These are phyloP conservation scores for Psilopogon haemacephalus DNA, from an alignment of 2,113 vertebrate genomes.

Conservation along the genomic window DNA sequence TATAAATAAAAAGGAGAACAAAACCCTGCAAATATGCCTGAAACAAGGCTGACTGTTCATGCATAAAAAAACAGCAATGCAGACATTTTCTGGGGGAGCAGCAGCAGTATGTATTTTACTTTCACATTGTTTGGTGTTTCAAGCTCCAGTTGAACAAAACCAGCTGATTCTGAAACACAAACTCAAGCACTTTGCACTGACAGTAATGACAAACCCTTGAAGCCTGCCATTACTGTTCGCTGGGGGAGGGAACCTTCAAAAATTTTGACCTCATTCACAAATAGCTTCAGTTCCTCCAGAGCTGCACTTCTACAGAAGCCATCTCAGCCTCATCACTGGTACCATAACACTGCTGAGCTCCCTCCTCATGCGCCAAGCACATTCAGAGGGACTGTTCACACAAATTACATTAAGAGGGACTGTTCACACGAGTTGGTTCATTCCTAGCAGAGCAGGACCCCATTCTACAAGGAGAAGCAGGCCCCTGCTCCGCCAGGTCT, in stretches of 20 bases:
- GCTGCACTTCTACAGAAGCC: neutral
- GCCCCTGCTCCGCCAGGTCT: rapidly evolving
- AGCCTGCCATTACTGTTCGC: neutral
- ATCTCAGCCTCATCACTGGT: neutral
- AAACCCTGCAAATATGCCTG: neutral
- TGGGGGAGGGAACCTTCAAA: no score
- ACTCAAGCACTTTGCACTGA: neutral
- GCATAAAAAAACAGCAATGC: neutral
- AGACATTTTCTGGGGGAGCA: neutral
- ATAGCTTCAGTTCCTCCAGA: neutral
- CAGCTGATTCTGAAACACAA: neutral
- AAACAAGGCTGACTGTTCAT: neutral
- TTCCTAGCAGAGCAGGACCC: rapidly evolving
- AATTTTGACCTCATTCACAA: neutral
- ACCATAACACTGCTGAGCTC: neutral
- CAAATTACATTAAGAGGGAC: no score
- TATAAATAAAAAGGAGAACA: neutral
- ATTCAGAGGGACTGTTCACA: neutral
- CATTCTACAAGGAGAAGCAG: neutral
- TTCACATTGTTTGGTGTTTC: neutral
- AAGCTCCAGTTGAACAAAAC: neutral
- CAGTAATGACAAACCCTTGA: neutral
- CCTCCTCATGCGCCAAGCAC: neutral
- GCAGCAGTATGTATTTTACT: neutral
- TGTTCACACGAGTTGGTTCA: rapidly evolving